Evolutionary conservation across 2,113 vertebrate species (phyloP).

Genomic region (Sula dactylatra): DNA sequence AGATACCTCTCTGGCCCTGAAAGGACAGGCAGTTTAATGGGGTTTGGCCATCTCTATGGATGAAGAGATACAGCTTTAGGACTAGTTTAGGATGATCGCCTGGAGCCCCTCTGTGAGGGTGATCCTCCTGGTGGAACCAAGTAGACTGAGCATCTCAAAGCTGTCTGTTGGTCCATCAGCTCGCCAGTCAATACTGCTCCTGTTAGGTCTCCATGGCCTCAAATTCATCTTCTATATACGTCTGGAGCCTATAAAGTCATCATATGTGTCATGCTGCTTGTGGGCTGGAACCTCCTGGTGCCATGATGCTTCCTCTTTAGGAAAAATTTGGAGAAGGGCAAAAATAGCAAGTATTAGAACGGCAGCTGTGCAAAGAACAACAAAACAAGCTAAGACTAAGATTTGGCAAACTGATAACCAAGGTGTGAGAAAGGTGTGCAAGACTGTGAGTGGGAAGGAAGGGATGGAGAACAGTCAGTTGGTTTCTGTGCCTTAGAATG

Average conservation of each 20-base stretch:
- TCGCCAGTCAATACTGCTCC: neutral
- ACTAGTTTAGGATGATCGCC: neutral
- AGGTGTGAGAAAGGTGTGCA: neutral
- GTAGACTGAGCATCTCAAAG: neutral
- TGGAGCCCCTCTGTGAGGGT: neutral
- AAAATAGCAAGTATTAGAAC: neutral
- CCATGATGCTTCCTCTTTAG: neutral
- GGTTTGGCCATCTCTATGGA: rapidly evolving
- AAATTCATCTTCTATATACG: neutral
- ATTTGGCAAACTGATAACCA: neutral
- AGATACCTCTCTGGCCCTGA: neutral
- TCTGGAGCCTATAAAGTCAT: neutral
- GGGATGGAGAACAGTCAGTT: neutral
- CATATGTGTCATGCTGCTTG: neutral
- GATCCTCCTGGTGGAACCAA: neutral
- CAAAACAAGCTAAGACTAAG: neutral
- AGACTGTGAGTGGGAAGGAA: neutral
- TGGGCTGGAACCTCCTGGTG: neutral
- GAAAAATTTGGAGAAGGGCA: neutral
- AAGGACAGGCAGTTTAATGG: neutral
- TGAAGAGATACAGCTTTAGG: neutral
- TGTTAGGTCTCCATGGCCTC: neutral
- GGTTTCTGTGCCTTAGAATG: neutral
- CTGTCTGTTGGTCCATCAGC: neutral
- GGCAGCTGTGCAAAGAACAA: neutral